A percentile compares a stretch with the other conserved stretches of the same genome.
Conservation (phyloP, 2,797 vertebrate species). For the Hoplostethus atlanticus region DNA sequence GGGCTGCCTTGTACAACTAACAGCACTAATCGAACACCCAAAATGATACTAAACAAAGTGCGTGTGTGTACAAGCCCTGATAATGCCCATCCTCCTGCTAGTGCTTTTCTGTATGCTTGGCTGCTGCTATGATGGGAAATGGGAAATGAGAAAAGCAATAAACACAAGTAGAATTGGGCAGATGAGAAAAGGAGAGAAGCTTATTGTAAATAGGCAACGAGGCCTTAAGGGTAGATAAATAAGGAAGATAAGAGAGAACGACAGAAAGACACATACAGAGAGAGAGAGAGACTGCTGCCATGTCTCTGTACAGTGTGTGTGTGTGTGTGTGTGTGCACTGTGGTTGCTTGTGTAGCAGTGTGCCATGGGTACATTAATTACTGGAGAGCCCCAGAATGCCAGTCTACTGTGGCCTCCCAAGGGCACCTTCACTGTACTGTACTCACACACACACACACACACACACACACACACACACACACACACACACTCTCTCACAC, state of each 20-base stretch:
- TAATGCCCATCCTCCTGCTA: slow-evolving; percentile 4
- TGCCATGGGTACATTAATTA: slow-evolving; percentile 66
- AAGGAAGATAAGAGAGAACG: slow-evolving; percentile 9
- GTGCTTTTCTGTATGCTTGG: slow-evolving; percentile 15
- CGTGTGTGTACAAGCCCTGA: slow-evolving; percentile 39
- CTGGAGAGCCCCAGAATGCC: slow-evolving; percentile 63
- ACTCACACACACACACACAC: slow-evolving; percentile 24
- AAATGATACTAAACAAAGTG: slow-evolving; percentile 29
- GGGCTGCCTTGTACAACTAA: slow-evolving; percentile 22
- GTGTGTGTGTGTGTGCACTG: slow-evolving; percentile 1
- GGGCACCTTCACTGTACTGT: slow-evolving; percentile 52
- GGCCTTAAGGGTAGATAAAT: background rate
- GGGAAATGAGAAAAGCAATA: slow-evolving; percentile 6
- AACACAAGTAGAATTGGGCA: background rate
- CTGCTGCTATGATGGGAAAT: background rate
- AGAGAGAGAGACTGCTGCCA: background rate
- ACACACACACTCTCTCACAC: slow-evolving; percentile 29
- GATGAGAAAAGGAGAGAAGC: background rate
- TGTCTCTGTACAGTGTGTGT: background rate
- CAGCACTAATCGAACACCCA: slow-evolving; percentile 30
- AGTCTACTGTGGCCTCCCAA: slow-evolving; percentile 56
- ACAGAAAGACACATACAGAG: slow-evolving; percentile 10
- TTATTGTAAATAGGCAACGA: slow-evolving; percentile 10
- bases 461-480: background rate
- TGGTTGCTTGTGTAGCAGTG: slow-evolving; percentile 50